Conservation (phyloP, 2,113 vertebrate genomes). For the Raja brachyura region DNA sequence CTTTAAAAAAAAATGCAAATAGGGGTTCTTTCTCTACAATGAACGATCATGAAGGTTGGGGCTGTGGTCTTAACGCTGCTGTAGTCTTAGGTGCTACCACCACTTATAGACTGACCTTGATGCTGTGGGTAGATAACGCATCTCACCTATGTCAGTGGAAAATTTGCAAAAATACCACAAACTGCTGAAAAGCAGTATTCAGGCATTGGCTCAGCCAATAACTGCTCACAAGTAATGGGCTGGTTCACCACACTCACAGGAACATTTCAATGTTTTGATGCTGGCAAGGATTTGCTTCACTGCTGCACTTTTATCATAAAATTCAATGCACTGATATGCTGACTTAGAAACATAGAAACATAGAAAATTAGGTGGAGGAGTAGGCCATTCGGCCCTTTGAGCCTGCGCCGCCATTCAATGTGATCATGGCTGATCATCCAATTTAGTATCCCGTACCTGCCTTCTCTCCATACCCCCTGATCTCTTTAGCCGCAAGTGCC, state of each 20-base stretch:
- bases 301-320: not conserved
- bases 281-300: not conserved
- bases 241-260: constrained; percentile 19
- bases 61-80: not conserved
- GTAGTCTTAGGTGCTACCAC: not conserved
- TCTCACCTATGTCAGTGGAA: constrained; percentile 38
- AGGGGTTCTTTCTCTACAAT: not conserved
- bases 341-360: too few relatives aligned
- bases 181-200: constrained; percentile 16
- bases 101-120: not conserved
- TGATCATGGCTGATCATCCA: too few relatives aligned
- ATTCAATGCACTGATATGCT: not conserved
- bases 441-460: too few relatives aligned
- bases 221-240: not conserved
- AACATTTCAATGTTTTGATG: not conserved
- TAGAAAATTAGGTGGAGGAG: too few relatives aligned
- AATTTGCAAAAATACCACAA: constrained; percentile 36
- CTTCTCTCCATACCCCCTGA: too few relatives aligned
- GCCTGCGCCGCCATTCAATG: too few relatives aligned
- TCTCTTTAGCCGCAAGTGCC: too few relatives aligned
- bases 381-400: too few relatives aligned
- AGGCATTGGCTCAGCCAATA: constrained; percentile 28
- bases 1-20: not conserved
- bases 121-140: constrained; percentile 28
- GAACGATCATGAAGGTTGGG: not conserved